Evolutionary conservation across 2,113 vertebrate genomes (phyloP).

Genomic region (human (Homo sapiens)): GRCh38 chr2:136124501-136125000

Average conservation of each 20-base stretch:
- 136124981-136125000: slow-evolving; percentile 49
- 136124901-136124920: slow-evolving; percentile 59
- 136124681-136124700: not conserved
- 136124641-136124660: not conserved
- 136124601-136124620: not conserved
- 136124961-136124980: slow-evolving; percentile 59
- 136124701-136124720: slow-evolving; percentile 18
- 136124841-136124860: slow-evolving; percentile 18
- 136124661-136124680: not conserved
- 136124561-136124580: not conserved
- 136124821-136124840: not conserved
- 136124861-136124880: not conserved
- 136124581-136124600: not conserved
- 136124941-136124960: slow-evolving; percentile 48
- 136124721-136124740: not conserved
- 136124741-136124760: slow-evolving; percentile 38
- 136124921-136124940: slow-evolving; percentile 54
- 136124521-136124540: not conserved
- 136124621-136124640: not conserved
- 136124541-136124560: not conserved
- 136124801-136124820: not conserved
- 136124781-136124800: not conserved
- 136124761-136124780: not conserved
- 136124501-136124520: not conserved
- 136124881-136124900: slow-evolving; percentile 23